Percentiles rank a stretch among this genome's conserved stretches.
Conservation (phyloP, 1,140 invertebrate species). For the Ganaspis sp. region DNA sequence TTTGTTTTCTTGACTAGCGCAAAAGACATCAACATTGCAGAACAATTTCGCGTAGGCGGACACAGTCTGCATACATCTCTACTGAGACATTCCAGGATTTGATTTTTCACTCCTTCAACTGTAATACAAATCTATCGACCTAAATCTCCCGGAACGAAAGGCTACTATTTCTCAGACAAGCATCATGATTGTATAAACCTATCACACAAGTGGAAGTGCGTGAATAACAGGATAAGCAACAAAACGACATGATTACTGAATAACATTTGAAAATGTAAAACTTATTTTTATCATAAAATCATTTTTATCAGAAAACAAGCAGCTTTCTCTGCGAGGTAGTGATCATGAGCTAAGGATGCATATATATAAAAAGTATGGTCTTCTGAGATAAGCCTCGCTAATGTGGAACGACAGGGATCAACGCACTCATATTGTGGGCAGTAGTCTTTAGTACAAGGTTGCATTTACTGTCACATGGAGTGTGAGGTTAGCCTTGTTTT, state of each 20-base stretch:
- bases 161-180: conserved; percentile 9
- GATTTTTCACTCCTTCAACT: neutral
- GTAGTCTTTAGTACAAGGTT: conserved; percentile 18
- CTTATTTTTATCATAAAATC: conserved; percentile 24
- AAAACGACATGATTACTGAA: conserved; percentile 21
- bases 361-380: neutral
- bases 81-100: neutral
- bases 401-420: conserved; percentile 28
- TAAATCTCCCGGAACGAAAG: conserved; percentile 22
- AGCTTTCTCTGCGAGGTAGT: neutral
- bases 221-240: conserved; percentile 26
- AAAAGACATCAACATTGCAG: neutral
- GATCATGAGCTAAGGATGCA: neutral
- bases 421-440: conserved; percentile 26
- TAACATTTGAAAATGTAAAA: conserved; percentile 5
- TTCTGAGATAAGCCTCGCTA: conserved; percentile 12
- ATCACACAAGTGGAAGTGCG: conserved; percentile 10
- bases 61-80: neutral
- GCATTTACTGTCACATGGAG: neutral
- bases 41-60: neutral
- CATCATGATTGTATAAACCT: conserved; percentile 24
- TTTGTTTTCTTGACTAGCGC: too few species aligned
- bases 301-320: conserved; percentile 22
- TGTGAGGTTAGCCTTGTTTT: conserved; percentile 25
- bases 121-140: conserved; percentile 16